Evolutionary conservation across 2,888 invertebrate genomes (phyloP), one percentile per base, ranked within the genome.

Genomic region (Nymphalis c-album): DNA sequence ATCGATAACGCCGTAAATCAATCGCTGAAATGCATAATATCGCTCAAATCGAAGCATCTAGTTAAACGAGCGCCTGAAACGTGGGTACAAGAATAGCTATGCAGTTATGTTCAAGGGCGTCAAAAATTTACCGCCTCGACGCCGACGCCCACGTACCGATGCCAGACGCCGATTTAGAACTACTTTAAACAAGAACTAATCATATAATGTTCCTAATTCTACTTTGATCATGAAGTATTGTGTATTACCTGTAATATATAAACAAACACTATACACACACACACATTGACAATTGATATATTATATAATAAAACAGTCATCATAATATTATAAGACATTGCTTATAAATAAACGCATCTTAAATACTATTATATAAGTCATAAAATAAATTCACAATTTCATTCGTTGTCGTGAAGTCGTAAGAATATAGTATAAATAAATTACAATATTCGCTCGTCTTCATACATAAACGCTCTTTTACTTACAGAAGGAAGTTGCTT

Each of bases 81-180:
- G 60, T 66, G 64, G 58, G 57, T 76, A 75, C 76, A 74, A 73
- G 73, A 77, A 78, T 78, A 78, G 73, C 73, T 63, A 65, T 72
- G 74, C 73, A 71, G 69, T 74, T 73, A 74, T 75, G 75, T 78
- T 83, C 78, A 81, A 77, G 80, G 82, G 80, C 80, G 79, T 77
- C 64, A 66, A 68, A 71, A 70, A 68, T 73, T 70, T 71, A 64
- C 55, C 68, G 71, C 68, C 64, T 67, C 67, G 63, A 67, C 71
- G 72, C 70, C 71, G 67, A 71, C 69, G 68, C 70, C 71, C 73
- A 70, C 77, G 75, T 46, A 20, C 76, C 73, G 74, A 77, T 80
- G 74, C 76, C 71, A 75, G 75, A 70, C 78, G 76, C 74, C 78
- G 77, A 81, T 83, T 82, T 82, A 80, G 77, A 77, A 77, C 78